These are phyloP conservation scores for Oophaga sylvatica DNA, from an alignment of 2,797 vertebrate species.

Conservation along the genomic window DNA sequence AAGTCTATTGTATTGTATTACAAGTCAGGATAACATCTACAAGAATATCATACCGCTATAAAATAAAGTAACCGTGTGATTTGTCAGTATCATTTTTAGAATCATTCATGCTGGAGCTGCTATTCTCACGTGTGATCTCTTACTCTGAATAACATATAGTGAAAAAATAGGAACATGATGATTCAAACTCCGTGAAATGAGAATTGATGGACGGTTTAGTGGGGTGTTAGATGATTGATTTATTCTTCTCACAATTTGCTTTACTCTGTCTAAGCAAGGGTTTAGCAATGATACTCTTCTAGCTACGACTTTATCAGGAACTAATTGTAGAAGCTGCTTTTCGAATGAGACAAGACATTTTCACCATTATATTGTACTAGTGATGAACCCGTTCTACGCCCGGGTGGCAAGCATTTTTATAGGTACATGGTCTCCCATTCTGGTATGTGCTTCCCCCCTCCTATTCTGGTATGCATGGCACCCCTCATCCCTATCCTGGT, in stretches of 20 bases:
- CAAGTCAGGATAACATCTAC: background rate
- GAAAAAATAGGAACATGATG: background rate
- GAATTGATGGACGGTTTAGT: slow-evolving; percentile 1
- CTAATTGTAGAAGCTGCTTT: background rate
- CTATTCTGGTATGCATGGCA: no score
- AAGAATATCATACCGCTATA: background rate
- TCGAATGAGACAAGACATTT: background rate
- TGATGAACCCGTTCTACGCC: no score
- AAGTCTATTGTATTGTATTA: background rate
- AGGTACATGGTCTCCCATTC: no score
- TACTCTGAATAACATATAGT: background rate
- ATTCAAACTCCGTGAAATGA: background rate
- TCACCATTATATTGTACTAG: background rate
- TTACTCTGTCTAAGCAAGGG: background rate
- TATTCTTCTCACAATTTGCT: slow-evolving; percentile 4
- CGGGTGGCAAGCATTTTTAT: no score
- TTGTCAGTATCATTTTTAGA: background rate
- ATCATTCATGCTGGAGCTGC: background rate
- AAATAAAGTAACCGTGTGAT: background rate
- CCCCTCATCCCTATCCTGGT: no score
- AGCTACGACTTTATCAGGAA: background rate
- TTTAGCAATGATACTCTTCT: background rate
- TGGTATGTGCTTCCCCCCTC: no score
- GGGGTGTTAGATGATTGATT: slow-evolving; percentile 11
- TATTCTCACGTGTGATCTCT: background rate